Conservation (phyloP, 2,888 invertebrate species). For the Ellobium chinense region DNA sequence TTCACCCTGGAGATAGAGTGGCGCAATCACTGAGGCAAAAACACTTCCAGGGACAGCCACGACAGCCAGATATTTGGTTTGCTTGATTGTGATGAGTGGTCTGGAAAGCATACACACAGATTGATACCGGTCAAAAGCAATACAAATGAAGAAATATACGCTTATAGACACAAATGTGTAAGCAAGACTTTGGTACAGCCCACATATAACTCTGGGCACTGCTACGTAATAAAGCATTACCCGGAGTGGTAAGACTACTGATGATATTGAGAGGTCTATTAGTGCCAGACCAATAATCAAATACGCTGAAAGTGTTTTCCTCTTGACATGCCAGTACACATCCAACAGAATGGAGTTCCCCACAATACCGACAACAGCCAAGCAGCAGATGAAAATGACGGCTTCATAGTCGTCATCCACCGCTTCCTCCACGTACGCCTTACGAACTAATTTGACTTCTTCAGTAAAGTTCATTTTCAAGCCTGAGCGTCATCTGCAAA, state of each 20-base stretch:
- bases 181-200: neutral
- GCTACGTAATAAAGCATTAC: neutral
- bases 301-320: neutral
- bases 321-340: neutral
- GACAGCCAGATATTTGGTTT: neutral
- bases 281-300: neutral
- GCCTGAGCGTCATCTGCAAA: no score
- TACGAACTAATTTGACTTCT: neutral
- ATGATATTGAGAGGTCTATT: neutral
- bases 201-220: neutral
- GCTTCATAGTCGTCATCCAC: neutral
- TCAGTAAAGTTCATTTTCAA: neutral
- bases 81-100: neutral
- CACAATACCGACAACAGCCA: neutral
- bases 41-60: neutral
- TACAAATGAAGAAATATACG: neutral
- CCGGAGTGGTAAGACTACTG: neutral
- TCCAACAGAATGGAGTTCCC: neutral
- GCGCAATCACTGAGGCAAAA: neutral
- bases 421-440: neutral
- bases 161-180: neutral
- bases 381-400: neutral
- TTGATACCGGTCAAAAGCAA: neutral
- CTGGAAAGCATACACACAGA: neutral
- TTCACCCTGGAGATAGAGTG: neutral